Conservation (phyloP, 1,140 invertebrate species). For the Pseudomyrmex gracilis region DNA sequence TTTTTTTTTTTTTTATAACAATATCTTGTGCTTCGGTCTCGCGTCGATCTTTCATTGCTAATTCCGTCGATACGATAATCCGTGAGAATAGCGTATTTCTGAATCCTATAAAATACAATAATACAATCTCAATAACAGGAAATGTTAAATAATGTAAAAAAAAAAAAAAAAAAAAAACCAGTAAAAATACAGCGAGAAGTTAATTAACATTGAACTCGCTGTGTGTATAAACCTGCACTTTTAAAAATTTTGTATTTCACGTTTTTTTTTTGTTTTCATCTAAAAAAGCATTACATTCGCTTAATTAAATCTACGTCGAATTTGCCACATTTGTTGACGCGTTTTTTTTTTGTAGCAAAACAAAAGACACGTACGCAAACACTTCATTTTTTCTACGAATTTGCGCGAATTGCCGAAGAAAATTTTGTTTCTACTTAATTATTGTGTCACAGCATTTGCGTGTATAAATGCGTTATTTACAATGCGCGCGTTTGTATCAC, state of each 20-base stretch:
- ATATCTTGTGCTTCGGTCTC: constrained; percentile 36
- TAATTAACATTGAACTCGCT: too few relatives aligned
- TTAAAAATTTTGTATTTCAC: neutral
- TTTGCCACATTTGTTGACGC: constrained; percentile 8
- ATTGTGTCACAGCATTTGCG: neutral
- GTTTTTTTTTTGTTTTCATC: neutral
- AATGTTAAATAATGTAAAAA: neutral
- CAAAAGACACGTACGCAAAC: neutral
- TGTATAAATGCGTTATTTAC: neutral
- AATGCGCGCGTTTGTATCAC: neutral
- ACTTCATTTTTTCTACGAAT: neutral
- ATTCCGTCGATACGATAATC: constrained; percentile 11
- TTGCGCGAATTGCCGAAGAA: constrained; percentile 3
- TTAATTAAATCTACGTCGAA: constrained; percentile 22
- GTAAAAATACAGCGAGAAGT: too few relatives aligned
- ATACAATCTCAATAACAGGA: constrained; percentile 19
- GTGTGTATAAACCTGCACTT: neutral
- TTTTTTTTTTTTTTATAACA: constrained; percentile 10
- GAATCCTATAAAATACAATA: constrained; percentile 57
- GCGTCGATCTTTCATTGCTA: constrained; percentile 20
- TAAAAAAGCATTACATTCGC: neutral
- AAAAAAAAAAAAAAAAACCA: neutral
- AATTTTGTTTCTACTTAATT: constrained; percentile 28
- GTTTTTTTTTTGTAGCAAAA: constrained; percentile 15
- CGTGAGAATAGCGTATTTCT: constrained; percentile 32